Conservation (phyloP, 2,888 invertebrate species). For the Eueremaeus valkanovi region DNA sequence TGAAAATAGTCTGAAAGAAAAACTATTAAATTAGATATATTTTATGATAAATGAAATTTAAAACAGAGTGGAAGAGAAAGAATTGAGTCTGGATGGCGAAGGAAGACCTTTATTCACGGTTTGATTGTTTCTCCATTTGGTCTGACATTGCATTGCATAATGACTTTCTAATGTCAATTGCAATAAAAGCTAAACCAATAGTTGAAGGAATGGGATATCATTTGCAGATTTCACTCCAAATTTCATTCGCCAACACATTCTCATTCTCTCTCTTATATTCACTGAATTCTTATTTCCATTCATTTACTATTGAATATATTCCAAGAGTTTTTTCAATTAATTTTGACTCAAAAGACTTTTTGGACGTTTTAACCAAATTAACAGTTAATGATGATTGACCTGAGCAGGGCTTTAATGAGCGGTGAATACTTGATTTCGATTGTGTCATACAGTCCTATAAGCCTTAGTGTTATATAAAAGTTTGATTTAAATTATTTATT, state of each 20-base stretch:
- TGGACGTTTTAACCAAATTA: no score
- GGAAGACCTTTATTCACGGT: background rate
- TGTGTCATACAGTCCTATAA: no score
- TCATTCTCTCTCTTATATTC: background rate
- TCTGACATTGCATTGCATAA: background rate
- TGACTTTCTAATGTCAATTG: slow-evolving; percentile 5
- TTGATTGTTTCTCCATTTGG: slow-evolving; percentile 2
- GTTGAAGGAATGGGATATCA: background rate
- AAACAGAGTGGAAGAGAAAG: background rate
- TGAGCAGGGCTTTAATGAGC: no score
- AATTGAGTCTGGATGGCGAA: background rate
- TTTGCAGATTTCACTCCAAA: background rate
- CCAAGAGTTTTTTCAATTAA: background rate
- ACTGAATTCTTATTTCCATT: background rate
- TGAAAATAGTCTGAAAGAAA: background rate
- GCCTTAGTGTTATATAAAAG: no score
- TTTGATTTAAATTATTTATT: no score
- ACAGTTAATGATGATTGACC: no score
- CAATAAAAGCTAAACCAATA: background rate
- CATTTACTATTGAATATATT: background rate
- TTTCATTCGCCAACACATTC: background rate
- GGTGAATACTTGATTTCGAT: no score
- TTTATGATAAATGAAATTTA: background rate
- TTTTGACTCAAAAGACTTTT: no score
- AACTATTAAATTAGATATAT: background rate